Conservation (phyloP, 2,797 vertebrate species). For the Delichon dasypus region DNA sequence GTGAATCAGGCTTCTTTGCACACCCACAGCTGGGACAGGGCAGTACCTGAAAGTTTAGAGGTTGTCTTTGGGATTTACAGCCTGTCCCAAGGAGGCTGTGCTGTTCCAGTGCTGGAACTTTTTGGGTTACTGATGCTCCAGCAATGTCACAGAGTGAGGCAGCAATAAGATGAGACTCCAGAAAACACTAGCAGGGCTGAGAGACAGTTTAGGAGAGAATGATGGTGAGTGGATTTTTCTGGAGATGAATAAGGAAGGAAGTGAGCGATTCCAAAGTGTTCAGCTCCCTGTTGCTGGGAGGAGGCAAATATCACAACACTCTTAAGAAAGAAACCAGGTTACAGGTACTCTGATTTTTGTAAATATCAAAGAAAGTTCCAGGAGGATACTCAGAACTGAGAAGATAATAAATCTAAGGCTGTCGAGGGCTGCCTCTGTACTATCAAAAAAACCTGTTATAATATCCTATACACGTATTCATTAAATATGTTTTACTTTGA, state of each 20-base stretch:
- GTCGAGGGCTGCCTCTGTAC: not conserved
- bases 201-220: not conserved
- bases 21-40: fast-evolving
- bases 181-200: not conserved
- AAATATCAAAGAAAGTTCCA: not conserved
- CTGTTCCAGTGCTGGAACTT: not conserved
- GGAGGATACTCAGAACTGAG: not conserved
- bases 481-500: not conserved
- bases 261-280: not conserved
- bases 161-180: not conserved
- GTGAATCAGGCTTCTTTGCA: not conserved
- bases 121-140: not conserved
- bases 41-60: not conserved
- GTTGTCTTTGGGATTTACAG: not conserved
- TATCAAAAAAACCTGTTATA: not conserved
- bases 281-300: not conserved
- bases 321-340: not conserved
- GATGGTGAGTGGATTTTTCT: not conserved
- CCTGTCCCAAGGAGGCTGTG: fast-evolving
- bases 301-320: not conserved
- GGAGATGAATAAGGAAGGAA: not conserved
- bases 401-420: not conserved
- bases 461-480: not conserved
- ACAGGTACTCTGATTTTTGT: not conserved
- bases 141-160: not conserved